phyloP scores from a whole-genome alignment of 2,888 invertebrate genomes.

The Cerastoderma edule region DNA sequence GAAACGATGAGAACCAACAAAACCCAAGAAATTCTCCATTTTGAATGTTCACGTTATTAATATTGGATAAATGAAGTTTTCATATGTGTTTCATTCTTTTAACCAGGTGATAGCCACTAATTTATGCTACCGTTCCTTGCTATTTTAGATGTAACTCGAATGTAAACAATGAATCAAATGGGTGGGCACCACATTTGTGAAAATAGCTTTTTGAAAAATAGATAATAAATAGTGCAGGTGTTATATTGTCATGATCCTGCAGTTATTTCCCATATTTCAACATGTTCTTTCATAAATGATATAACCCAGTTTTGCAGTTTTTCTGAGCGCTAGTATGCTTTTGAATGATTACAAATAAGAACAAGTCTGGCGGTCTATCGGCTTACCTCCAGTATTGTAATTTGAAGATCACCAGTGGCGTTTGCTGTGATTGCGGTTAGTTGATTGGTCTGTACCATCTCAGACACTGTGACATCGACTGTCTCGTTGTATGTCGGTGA shows the following conservation, averaged over 20 bases:
- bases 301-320: too few relatives aligned
- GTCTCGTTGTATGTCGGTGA: not conserved
- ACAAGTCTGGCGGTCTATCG: not conserved
- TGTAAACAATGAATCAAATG: too few relatives aligned
- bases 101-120: too few relatives aligned
- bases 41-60: too few relatives aligned
- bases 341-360: not conserved
- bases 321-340: too few relatives aligned
- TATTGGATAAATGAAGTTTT: too few relatives aligned
- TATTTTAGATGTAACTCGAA: too few relatives aligned
- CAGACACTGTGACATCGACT: constrained; percentile 8
- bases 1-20: too few relatives aligned
- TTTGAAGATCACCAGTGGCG: not conserved
- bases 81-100: too few relatives aligned
- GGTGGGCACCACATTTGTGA: too few relatives aligned
- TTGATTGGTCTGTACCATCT: not conserved
- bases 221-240: not conserved
- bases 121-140: too few relatives aligned
- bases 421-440: not conserved
- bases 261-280: not conserved
- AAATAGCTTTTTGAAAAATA: not conserved
- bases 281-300: not conserved
- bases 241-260: not conserved
- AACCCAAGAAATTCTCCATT: too few relatives aligned
- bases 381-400: constrained; percentile 14